Evolutionary conservation across 1,140 invertebrate genomes (phyloP).

Genomic region (Apis mellifera): Amel_HAv3.1 CM009933.2:11579001-11579500

Average conservation of each 20-base stretch:
- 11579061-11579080: conserved; percentile 45
- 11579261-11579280: conserved; percentile 66
- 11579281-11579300: conserved; percentile 43
- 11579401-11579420: too few species aligned
- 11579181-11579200: conserved; percentile 67
- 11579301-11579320: not conserved
- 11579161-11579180: conserved; percentile 40
- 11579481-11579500: not conserved
- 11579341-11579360: too few species aligned
- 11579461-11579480: not conserved
- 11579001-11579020: conserved; percentile 80
- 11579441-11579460: not conserved
- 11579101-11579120: conserved; percentile 41
- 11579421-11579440: too few species aligned
- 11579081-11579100: conserved; percentile 45
- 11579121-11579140: conserved; percentile 50
- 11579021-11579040: conserved; percentile 81
- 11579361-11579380: too few species aligned
- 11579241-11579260: conserved; percentile 56
- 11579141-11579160: conserved; percentile 14
- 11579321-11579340: not conserved
- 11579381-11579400: too few species aligned
- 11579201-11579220: conserved; percentile 79
- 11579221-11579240: conserved; percentile 77
- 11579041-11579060: conserved; percentile 59